Evolutionary conservation across 1,140 invertebrate genomes (phyloP).

Genomic region (Drosophila jambulina): DNA sequence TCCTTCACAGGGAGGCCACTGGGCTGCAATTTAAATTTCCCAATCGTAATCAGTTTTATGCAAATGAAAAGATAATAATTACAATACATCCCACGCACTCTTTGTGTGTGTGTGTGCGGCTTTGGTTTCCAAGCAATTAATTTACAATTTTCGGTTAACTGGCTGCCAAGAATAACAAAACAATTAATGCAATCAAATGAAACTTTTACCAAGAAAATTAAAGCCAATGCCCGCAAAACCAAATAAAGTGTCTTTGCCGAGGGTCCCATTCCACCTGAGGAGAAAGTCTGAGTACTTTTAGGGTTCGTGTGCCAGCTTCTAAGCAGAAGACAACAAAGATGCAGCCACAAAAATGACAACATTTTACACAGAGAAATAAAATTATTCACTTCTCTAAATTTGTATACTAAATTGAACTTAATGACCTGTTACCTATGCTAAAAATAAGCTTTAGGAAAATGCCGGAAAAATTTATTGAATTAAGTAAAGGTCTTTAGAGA

Average conservation of each 20-base stretch:
- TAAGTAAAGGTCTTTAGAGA: too few species aligned
- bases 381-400: neutral
- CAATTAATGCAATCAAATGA: constrained; percentile 64
- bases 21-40: constrained; percentile 21
- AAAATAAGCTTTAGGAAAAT: neutral
- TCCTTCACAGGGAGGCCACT: constrained; percentile 5
- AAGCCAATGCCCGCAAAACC: constrained; percentile 76
- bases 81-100: constrained; percentile 19
- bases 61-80: constrained; percentile 57
- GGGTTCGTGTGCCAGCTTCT: constrained; percentile 15
- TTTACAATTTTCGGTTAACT: constrained; percentile 64
- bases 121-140: constrained; percentile 68
- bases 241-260: constrained; percentile 59
- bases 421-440: neutral
- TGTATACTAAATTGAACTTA: too few species aligned
- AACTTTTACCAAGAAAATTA: constrained; percentile 77
- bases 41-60: constrained; percentile 55
- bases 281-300: constrained; percentile 29
- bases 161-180: constrained; percentile 52
- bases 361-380: neutral
- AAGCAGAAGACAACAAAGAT: constrained; percentile 45
- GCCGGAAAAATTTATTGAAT: neutral
- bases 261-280: constrained; percentile 3
- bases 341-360: constrained; percentile 56
- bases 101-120: constrained; percentile 42